Base-by-base conservation (phyloP, 2,797 vertebrate genomes). In the Chelon auratus region DNA sequence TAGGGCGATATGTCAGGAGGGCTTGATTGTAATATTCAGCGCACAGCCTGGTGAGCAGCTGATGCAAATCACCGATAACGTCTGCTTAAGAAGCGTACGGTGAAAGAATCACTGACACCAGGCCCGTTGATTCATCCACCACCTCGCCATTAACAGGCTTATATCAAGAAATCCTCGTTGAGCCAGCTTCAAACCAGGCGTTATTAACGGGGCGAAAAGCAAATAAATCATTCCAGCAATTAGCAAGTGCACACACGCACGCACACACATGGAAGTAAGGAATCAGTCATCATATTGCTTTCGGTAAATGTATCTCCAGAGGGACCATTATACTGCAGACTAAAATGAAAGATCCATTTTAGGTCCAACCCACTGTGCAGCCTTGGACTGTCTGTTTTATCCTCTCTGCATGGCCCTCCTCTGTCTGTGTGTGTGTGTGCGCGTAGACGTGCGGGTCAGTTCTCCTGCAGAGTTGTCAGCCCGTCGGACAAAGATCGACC, bases 321-420 rank as follows among this genome's bases (percentile, higher is more conserved):
- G 59, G 74, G 68, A 59, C 56, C 48, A 64, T 84, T 81, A 72
- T 36, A 18, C 55, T 56, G 36, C 67, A 62, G 60, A 59, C 48
- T 17, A 67, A 83, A 85, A 83, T 85, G 57, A 87, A 82, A 87
- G 52, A 83, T 88, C 71, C 63, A 79, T 81, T 81, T 75, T 76
- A 71, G 61, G 61, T 69, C 67, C 62, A 68, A 58, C 71, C 62
- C 55, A 51, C 36, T 26, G 10, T 79, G 68, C 70, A 74, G 65
- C 66, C 79, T 71, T 8, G 36, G 33, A 54, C 59, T 42, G 60
- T 66, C 30, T 59, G 24, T 53, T 68, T 74, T 40, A 83, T 80
- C 57, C 53, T 67, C n/a, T 58, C 30, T 51, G 52, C 53, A 52
- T 53, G 43, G 74, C 68, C 60, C 55, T 58, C 26, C 5, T 61